Evolutionary conservation across 2,888 invertebrate genomes (phyloP), one percentile per base, ranked within the genome.

Genomic region (Cybosia mesomella): DNA sequence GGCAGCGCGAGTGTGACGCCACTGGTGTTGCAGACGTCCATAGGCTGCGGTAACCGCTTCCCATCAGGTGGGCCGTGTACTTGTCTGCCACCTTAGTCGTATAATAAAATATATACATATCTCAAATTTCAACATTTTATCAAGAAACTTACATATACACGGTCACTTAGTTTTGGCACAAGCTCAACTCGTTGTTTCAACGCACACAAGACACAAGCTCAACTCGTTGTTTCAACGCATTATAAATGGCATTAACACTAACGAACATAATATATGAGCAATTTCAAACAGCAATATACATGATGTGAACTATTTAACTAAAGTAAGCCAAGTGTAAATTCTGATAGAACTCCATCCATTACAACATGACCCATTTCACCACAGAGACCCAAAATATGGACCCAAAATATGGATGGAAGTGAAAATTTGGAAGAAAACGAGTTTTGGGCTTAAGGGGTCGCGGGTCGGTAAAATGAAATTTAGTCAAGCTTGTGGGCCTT

Each of bases 401-500:
- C 60, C 65, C 66, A 9, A 65, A 75, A 67, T 62, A 73, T 58
- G 2, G n/a, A n/a, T n/a, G n/a, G n/a, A 64, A 72, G 62, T 68
- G 43, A 74, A 68, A 58, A 58, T 68, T 76, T 66, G 21, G 49
- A 24, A 15, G 53, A n/a, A 60, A 60, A 66, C 28, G 57, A 34
- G 49, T n/a, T 55, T 36, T 34, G 49, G 5, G 18, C 22, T 15
- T 43, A 15, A 22, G 43, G 34, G n/a, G n/a, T n/a, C n/a, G 32
- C 13, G 15, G n/a, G n/a, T n/a, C 13, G 34, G 32, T 67, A 32
- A 67, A 32, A 62, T n/a, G 8, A 24, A 62, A 67, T 62, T 62
- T 34, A 10, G 43, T 24, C 32, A 49, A 49, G 32, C 43, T 1
- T 39, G n/a, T 36, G 15, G 15, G 49, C 11, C 43, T 36, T 18